Evolutionary conservation across 92 coral and sea anemone species (phyloP).

Genomic region (Phymanthus crucifer): DNA sequence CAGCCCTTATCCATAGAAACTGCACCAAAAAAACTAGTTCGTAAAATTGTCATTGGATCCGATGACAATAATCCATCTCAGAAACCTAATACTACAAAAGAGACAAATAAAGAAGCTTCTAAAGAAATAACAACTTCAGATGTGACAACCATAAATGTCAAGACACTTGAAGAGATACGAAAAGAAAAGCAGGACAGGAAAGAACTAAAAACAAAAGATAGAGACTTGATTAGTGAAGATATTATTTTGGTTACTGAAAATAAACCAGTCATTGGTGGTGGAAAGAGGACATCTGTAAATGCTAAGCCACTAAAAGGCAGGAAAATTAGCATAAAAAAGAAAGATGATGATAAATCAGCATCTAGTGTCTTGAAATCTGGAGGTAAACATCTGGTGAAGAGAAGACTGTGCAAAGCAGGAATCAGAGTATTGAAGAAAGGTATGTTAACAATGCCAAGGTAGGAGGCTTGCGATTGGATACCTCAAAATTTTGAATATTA

Average conservation of each 20-base stretch:
- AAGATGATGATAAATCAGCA: neutral
- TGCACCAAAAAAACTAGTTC: conserved; percentile 24
- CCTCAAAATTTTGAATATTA: neutral
- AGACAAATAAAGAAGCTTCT: conserved; percentile 5
- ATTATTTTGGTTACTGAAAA: neutral
- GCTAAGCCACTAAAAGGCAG: conserved; percentile 10
- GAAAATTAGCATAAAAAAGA: conserved; percentile 12
- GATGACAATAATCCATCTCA: conserved; percentile 11
- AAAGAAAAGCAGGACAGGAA: conserved; percentile 60
- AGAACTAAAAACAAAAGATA: neutral
- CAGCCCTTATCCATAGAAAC: neutral
- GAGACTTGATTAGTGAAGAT: neutral
- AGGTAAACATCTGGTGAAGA: conserved; percentile 3
- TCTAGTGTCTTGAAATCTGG: neutral
- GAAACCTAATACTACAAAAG: neutral
- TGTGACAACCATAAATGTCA: conserved; percentile 53
- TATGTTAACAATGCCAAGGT: neutral
- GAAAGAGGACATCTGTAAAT: neutral
- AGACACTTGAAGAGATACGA: conserved; percentile 76
- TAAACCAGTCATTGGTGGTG: neutral
- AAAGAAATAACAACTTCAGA: neutral
- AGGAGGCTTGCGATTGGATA: neutral
- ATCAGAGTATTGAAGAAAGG: neutral
- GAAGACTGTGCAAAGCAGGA: conserved; percentile 8
- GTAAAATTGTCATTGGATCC: conserved; percentile 8